Base-by-base conservation (phyloP, 2,888 invertebrate genomes). In the Coelinius sp. region DNA sequence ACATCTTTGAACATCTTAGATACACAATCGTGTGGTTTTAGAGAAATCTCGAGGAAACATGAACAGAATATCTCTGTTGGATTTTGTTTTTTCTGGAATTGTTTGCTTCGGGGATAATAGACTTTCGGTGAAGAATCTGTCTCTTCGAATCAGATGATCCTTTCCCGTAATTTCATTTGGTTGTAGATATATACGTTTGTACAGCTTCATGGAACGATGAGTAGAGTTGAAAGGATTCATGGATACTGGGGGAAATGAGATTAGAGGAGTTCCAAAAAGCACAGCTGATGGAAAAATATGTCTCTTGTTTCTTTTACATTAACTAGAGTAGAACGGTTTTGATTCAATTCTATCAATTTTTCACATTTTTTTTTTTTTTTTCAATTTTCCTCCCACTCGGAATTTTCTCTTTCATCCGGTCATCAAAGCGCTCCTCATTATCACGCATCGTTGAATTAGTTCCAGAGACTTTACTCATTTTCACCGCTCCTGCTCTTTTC, bases 351-450 rank as follows among this genome's bases (percentile, higher is more conserved):
- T 59, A 6, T 35, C 20, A 59, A 35, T 59, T 41, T 41, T 41
- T 5, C n/a, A n/a, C n/a, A n/a, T n/a, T n/a, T n/a, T n/a, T n/a
- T 31, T 31, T 4, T 31, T 20, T 49, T 20, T 46, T 20, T 49
- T 20, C 46, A 49, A 49, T 49, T 59, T 59, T 20, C 35, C n/a
- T 27, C 12, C 31, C 35, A 17, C 20, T 20, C 59, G 14, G 17
- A n/a, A 59, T 59, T 59, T 59, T 12, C 35, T 31, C 4, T 31
- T 59, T 59, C 59, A 31, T 59, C 17, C 10, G 22, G 59, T 35
- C 35, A 59, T 59, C 59, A 59, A 59, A 59, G 59, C 59, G 17
- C 14, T 17, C 59, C 59, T 59, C 59, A 59, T 59, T 59, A 59
- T 59, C 6, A 20, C 25, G 20, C 31, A 17, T 59, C 59, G 59